Evolutionary conservation across 1,140 invertebrate genomes (phyloP), one percentile per base, ranked within the genome.

Genomic region (Uloborus diversus): DNA sequence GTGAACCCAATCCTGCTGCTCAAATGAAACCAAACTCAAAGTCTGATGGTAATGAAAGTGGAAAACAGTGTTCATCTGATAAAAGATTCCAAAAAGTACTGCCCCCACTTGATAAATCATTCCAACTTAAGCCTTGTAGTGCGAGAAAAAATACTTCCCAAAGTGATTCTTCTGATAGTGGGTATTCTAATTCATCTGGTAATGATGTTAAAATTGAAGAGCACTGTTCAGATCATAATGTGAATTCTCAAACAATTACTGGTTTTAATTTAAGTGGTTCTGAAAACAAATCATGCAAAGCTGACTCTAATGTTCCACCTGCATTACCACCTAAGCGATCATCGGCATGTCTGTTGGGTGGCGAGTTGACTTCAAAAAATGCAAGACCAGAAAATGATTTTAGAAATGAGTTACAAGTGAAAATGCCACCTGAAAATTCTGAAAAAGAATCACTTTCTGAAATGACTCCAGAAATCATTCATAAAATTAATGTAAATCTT

Each of bases 71-170:
- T 20, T 35, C 66, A 5, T 66, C 73, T 20, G 73, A 78, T 30
- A 78, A 78, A 42, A 35, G 73, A 42, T 78, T 78, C 28, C 73
- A 78, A 32, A 78, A 56, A 57, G 73, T 78, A 35, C 27, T 78
- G 30, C 73, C 73, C 13, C 73, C 73, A 13, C 28, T 78, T 32
- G 73, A 78, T 42, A 66, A 66, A 56, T 28, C 61, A 14, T 78
- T 78, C n/a, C 62, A 65, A 5, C 42, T 78, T 2, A 78, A 78
- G 30, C 73, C 73, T 7, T 65, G 61, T 13, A 78, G 17, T 42
- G 32, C 62, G 13, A 53, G 62, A 7, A 65, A 27, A 64, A 64
- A 42, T 51, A 42, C 17, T 42, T 9, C 7, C 17, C n/a, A 20
- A 5, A 53, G 49, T 53, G 11, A 53, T 1, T n/a, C n/a, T n/a